Evolutionary conservation across 92 coral and sea anemone genomes (phyloP), one percentile per base, ranked within the genome.

Genomic region (Umimayanthus kanabou): DNA sequence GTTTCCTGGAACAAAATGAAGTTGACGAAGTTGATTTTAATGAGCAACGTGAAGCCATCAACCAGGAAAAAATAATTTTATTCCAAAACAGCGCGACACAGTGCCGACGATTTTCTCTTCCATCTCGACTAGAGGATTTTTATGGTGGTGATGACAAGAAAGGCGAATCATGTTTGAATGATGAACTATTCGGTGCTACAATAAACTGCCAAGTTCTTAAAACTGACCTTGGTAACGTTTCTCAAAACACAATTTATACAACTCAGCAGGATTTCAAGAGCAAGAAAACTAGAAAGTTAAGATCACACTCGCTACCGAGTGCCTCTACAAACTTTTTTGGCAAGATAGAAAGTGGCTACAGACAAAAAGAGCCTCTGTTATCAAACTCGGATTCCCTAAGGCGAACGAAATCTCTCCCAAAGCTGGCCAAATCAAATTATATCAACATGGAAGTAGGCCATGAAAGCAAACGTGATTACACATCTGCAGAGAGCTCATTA

Each of bases 51-150:
- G 65, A 42, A 45, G n/a, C 15, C 4, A 23, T 70, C 39, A 69
- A 70, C 61, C 23, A 82, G 86, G 86, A 82, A 82, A 66, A 42
- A 75, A 75, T 18, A 39, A 23, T 39, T 8, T 70, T 67, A 39
- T 14, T 6, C 23, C 76, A 69, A 82, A 28, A 82, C 39, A 42
- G 66, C 45, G 43, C 42, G 25, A 42, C 14, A 26, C 18, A 16
- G 23, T 83, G 43, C 39, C 26, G 87, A 43, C 87, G 77, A 16
- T 70, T 69, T 71, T 83, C 78, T 69, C 87, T 83, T 26, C 77
- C 87, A 83, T 15, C 87, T 83, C 77, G 43, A 69, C 61, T 83
- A 45, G 65, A 70, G 78, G 65, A 83, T 42, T 26, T 72, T 71
- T 45, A 14, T 45, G 28, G 18, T 69, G 65, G 65, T 83, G 22